Evolutionary conservation across 1,140 invertebrate species (phyloP).

Genomic region (Euglossa dilemma): DNA sequence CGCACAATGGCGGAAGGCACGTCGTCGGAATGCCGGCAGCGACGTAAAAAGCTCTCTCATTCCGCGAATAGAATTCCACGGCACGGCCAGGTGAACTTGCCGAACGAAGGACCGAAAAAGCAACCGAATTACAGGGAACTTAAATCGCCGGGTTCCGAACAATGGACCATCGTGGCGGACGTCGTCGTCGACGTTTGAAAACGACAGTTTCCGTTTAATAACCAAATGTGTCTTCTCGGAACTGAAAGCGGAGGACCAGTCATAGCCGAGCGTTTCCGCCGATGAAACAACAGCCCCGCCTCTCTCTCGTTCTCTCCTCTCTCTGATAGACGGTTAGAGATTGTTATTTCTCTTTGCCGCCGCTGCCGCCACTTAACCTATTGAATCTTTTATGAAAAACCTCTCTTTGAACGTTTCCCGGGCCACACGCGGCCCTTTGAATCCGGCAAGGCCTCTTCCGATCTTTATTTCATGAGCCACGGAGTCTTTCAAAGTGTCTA

Average conservation of each 20-base stretch:
- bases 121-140: neutral
- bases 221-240: constrained; percentile 5
- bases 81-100: no score
- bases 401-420: neutral
- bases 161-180: neutral
- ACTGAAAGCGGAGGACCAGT: no score
- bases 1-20: neutral
- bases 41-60: neutral
- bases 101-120: neutral
- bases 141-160: neutral
- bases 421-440: neutral
- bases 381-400: neutral
- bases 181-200: neutral
- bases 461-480: neutral
- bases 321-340: neutral
- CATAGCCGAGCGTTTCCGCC: neutral
- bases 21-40: neutral
- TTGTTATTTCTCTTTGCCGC: constrained; percentile 18
- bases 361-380: constrained; percentile 1
- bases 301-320: no score
- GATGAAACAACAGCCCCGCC: neutral
- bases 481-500: neutral
- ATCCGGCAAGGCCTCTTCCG: neutral
- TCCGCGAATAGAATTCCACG: neutral
- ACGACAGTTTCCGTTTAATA: neutral